These are phyloP conservation scores for Myotis lucifugus DNA, from an alignment of 2,113 vertebrate genomes.

Conservation along the genomic window DNA sequence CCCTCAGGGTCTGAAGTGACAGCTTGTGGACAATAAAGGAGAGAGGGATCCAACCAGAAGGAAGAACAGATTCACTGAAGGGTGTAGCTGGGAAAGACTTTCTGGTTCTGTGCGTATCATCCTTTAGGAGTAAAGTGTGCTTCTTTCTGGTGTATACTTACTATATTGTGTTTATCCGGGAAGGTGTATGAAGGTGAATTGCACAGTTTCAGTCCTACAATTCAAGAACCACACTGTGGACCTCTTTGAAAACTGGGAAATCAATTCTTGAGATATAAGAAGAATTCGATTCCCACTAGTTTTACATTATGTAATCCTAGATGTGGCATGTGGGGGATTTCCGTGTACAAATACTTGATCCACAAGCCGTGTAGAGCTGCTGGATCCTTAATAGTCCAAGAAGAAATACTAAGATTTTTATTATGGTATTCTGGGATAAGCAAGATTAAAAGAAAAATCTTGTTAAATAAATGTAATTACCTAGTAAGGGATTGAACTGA, in stretches of 20 bases:
- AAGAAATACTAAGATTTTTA: background rate
- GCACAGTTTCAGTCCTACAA: background rate
- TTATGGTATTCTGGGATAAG: background rate
- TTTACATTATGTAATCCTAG: constrained; percentile 69
- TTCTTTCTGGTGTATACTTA: background rate
- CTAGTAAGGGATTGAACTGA: background rate
- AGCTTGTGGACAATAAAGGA: background rate
- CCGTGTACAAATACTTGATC: constrained; percentile 11
- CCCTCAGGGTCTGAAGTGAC: background rate
- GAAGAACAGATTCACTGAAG: background rate
- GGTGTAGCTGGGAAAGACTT: background rate
- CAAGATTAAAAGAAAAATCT: background rate
- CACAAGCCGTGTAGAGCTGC: constrained; percentile 5
- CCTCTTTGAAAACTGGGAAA: background rate
- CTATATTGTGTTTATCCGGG: background rate
- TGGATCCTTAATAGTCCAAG: background rate
- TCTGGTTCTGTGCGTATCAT: background rate
- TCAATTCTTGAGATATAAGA: background rate
- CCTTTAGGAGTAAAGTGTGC: background rate
- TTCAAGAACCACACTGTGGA: background rate
- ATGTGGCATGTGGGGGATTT: background rate
- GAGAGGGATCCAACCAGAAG: background rate
- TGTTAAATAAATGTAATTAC: constrained; percentile 6
- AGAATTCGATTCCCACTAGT: background rate
- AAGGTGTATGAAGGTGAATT: background rate